A percentile compares a stretch with the other conserved stretches of the same genome.
phyloP scores from a whole-genome alignment of 2,888 invertebrate species.

The Empis stercorea region DNA sequence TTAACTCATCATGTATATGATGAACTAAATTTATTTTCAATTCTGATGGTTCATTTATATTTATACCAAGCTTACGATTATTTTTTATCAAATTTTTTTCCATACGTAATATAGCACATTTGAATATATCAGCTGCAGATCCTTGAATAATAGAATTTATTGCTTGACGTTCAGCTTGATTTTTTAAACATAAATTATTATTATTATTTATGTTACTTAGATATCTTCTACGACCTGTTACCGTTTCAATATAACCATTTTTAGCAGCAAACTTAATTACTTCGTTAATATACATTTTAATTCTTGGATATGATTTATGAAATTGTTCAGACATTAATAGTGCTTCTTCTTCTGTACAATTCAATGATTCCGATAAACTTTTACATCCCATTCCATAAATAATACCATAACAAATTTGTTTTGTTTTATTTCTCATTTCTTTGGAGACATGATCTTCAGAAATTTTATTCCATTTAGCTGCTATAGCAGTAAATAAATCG shows the following conservation, averaged over 20 bases:
- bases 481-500: slow-evolving; percentile 70
- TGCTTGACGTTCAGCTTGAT: slow-evolving; percentile 91
- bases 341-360: slow-evolving; percentile 68
- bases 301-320: slow-evolving; percentile 59
- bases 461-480: slow-evolving; percentile 69
- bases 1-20: slow-evolving; percentile 92
- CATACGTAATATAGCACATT: slow-evolving; percentile 74
- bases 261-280: slow-evolving; percentile 50
- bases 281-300: slow-evolving; percentile 35
- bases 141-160: slow-evolving; percentile 94
- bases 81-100: slow-evolving; percentile 42
- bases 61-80: slow-evolving; percentile 26
- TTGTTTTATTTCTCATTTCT: slow-evolving; percentile 70
- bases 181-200: slow-evolving; percentile 41
- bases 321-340: slow-evolving; percentile 66
- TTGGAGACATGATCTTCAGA: slow-evolving; percentile 58
- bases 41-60: slow-evolving; percentile 13
- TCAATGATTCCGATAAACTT: slow-evolving; percentile 65
- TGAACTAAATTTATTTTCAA: slow-evolving; percentile 55
- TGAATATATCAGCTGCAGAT: slow-evolving; percentile 91
- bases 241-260: slow-evolving; percentile 71
- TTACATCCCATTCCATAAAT: slow-evolving; percentile 92
- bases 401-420: slow-evolving; percentile 90
- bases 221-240: slow-evolving; percentile 64
- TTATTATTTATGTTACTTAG: slow-evolving; percentile 60